Conservation (phyloP, 1,140 invertebrate species). For the Wasmannia auropunctata region DNA sequence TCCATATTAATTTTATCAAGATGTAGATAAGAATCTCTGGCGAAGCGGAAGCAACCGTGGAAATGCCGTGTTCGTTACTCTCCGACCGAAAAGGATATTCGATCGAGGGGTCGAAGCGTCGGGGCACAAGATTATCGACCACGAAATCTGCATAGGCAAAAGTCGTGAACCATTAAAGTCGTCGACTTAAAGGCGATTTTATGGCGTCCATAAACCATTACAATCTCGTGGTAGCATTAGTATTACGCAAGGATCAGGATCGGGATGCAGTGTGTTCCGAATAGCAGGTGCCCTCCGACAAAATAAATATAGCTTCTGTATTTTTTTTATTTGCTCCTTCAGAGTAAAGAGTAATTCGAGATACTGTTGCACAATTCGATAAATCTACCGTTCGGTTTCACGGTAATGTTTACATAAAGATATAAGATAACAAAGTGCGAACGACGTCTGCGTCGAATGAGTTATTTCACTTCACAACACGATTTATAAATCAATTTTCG, state of each 20-base stretch:
- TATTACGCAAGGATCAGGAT: conserved; percentile 71
- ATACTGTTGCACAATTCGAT: background rate
- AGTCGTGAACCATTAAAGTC: conserved; percentile 82
- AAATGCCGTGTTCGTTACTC: conserved; percentile 29
- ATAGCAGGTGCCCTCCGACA: conserved; percentile 54
- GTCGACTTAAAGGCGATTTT: conserved; percentile 76
- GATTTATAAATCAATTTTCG: background rate
- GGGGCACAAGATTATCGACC: conserved; percentile 79
- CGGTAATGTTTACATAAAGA: background rate
- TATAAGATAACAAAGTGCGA: background rate
- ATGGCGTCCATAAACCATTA: conserved; percentile 75
- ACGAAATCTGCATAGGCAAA: conserved; percentile 82
- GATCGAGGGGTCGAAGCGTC: conserved; percentile 72
- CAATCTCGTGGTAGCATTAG: conserved; percentile 5
- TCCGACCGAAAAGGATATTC: conserved; percentile 58
- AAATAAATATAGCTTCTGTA: conserved; percentile 18
- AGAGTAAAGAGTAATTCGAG: background rate
- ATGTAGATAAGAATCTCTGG: conserved; percentile 1
- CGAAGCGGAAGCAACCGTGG: conserved; percentile 46
- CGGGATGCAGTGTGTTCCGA: conserved; percentile 17
- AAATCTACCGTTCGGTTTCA: background rate
- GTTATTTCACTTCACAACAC: background rate
- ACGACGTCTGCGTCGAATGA: background rate
- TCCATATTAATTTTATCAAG: conserved; percentile 47
- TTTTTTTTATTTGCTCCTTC: background rate